phyloP scores from a whole-genome alignment of 2,888 invertebrate genomes.

The Pheosia gnoma region DNA sequence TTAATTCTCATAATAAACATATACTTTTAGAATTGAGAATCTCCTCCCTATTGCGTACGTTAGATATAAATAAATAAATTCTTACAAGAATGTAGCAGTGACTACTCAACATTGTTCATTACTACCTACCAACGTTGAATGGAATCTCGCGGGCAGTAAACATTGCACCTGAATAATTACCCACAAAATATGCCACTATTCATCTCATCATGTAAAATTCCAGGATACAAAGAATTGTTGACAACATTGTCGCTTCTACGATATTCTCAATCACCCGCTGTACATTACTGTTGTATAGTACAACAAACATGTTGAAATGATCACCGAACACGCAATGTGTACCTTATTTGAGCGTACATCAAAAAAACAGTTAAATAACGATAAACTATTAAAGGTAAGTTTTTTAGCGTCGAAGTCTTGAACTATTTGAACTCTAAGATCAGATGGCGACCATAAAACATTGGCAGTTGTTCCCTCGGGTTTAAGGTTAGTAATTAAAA shows the following conservation, averaged over 20 bases:
- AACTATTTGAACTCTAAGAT: constrained; percentile 62
- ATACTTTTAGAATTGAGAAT: too few species aligned
- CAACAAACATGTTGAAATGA: not conserved
- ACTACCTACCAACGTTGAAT: constrained; percentile 69
- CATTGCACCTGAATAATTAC: constrained; percentile 52
- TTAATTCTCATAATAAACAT: too few species aligned
- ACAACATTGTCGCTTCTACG: constrained; percentile 11
- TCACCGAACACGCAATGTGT: constrained; percentile 16
- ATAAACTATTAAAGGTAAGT: not conserved
- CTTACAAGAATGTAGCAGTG: constrained; percentile 5
- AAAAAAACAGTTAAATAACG: not conserved
- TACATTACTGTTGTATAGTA: constrained; percentile 20
- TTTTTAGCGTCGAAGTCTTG: constrained; percentile 46
- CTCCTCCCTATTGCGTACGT: too few species aligned
- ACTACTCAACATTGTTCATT: constrained; percentile 60
- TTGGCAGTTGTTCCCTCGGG: constrained; percentile 44
- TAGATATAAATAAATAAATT: too few species aligned
- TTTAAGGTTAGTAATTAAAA: constrained; percentile 65
- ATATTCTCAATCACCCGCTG: not conserved
- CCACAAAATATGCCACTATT: constrained; percentile 74
- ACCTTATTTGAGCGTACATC: not conserved
- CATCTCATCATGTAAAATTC: constrained; percentile 79
- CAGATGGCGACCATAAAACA: constrained; percentile 57
- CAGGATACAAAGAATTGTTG: constrained; percentile 61
- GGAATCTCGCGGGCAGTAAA: constrained; percentile 59